phyloP scores from a whole-genome alignment of 1,140 invertebrate species.

The Grapholita molesta region DNA sequence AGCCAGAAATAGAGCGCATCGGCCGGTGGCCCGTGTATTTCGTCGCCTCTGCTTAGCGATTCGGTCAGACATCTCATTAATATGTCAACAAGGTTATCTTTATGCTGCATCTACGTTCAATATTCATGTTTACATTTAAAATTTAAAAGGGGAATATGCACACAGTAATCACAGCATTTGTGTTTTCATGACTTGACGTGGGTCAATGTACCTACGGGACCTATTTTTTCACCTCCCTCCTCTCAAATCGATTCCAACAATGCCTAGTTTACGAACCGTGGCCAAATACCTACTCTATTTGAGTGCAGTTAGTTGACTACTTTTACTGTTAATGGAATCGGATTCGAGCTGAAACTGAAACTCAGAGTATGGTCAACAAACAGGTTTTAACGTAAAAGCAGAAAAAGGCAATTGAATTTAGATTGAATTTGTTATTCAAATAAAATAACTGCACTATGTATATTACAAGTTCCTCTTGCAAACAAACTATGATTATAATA shows the following conservation, averaged over 20 bases:
- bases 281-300: background rate
- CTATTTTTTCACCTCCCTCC: conserved; percentile 2
- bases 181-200: background rate
- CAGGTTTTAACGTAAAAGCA: background rate
- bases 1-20: conserved; percentile 57
- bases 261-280: background rate
- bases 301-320: background rate
- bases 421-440: background rate
- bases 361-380: background rate
- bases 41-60: conserved; percentile 51
- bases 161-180: background rate
- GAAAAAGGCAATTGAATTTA: background rate
- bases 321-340: conserved; percentile 1
- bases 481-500: too few relatives aligned
- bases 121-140: conserved; percentile 36
- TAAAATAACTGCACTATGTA: background rate
- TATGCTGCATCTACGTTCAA: conserved; percentile 39
- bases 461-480: background rate
- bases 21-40: conserved; percentile 60
- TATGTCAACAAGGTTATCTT: conserved; percentile 65
- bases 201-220: conserved; percentile 14
- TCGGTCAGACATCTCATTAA: conserved; percentile 63
- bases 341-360: background rate
- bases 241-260: conserved; percentile 5
- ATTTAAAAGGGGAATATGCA: background rate